Base-by-base conservation (phyloP, 2,888 invertebrate genomes). In the Eudemis profundana region DNA sequence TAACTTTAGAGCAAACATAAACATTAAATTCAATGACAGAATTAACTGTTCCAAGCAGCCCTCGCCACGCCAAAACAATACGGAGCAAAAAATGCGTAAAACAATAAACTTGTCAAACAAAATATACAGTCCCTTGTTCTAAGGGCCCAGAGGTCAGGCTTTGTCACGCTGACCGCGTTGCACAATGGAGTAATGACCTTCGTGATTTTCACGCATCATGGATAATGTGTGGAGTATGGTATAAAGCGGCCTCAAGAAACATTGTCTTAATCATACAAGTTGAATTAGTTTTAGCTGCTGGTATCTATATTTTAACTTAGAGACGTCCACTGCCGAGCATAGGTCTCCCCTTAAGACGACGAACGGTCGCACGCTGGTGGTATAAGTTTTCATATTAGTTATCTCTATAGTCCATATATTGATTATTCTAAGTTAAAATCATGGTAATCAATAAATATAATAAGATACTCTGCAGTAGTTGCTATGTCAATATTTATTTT, bases 91-190 rank as follows among this genome's bases (percentile, higher is more conserved):
- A 65, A 59, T 19, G 36, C 12, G 42, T 51, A 50, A 54, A 44
- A 65, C 64, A 65, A 64, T 53, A 60, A 60, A 53, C 29, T 29
- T 60, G 59, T 53, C 51, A 47, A 47, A 60, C 65, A 40, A 49
- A 60, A 47, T 38, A 60, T 53, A 62, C 61, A 65, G 21, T 65
- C 60, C 56, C 47, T 57, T 63, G 59, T 65, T 64, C 46, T 51
- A 65, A 65, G 65, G 65, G 59, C 65, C 38, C 42, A 65, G 60
- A 65, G 65, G 65, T 65, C 65, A 57, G 21, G 36, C 36, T 65
- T 65, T 59, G 64, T 59, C 59, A 23, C 27, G 23, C 27, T 49
- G 33, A 44, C 56, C 50, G 36, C 29, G 36, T 40, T 49, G 40
- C 54, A 65, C 65, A 60, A 65, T 47, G 53, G 59, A 54, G 53